phyloP scores from a whole-genome alignment of 2,113 vertebrate species.

The Spermophilus dauricus region DNA sequence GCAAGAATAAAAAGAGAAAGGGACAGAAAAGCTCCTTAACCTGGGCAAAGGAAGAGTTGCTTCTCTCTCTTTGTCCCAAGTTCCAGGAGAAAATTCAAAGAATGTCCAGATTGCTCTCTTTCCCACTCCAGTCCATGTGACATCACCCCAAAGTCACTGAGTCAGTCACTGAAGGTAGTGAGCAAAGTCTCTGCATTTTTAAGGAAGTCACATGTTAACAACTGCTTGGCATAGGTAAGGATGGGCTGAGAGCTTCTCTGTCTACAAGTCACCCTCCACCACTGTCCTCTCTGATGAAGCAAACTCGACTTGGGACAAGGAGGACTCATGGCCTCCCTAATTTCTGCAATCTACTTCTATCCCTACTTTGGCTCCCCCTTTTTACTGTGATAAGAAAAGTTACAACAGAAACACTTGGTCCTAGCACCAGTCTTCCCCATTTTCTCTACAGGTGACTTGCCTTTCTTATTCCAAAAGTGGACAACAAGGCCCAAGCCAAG shows the following conservation, averaged over 20 bases:
- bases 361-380: no score
- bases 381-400: no score
- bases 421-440: no score
- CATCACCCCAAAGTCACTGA: not conserved
- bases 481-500: not conserved
- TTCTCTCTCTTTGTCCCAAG: not conserved
- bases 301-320: not conserved
- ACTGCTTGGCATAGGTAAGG: not conserved
- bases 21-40: no score
- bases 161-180: not conserved
- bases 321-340: no score
- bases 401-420: not conserved
- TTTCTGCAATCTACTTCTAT: no score
- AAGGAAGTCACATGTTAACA: not conserved
- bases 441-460: not conserved
- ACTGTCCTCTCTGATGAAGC: not conserved
- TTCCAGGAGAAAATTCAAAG: not conserved
- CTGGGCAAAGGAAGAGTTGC: not conserved
- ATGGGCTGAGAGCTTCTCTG: not conserved
- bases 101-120: no score
- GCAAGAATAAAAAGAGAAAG: not conserved
- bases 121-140: no score
- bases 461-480: constrained; percentile 39
- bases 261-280: not conserved
- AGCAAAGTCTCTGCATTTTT: not conserved